These are phyloP conservation scores for Hippocampus kuda DNA, from an alignment of 2,797 vertebrate species.

Conservation along the genomic window DNA sequence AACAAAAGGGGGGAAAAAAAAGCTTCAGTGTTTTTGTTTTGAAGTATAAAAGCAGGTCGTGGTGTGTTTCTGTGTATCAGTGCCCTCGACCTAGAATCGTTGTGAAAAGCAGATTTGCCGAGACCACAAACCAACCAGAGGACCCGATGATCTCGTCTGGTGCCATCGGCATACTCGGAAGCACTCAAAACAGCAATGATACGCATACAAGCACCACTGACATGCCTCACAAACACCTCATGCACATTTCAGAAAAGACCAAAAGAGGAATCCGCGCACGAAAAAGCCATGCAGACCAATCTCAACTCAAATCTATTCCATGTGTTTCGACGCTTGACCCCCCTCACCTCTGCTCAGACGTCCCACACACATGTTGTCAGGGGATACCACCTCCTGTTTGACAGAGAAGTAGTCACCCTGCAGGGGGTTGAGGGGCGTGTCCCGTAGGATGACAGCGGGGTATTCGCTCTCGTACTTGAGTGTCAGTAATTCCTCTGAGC, in stretches of 20 bases:
- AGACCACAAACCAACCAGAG: constrained; percentile 65
- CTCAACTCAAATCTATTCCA: not conserved
- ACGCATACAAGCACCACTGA: constrained; percentile 12
- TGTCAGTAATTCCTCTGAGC: constrained; percentile 92
- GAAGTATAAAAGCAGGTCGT: constrained; percentile 20
- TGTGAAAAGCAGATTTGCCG: constrained; percentile 32
- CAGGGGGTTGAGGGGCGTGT: constrained; percentile 79
- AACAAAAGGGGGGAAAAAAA: too few species aligned
- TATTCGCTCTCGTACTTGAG: constrained; percentile 97
- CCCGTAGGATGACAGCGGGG: constrained; percentile 82
- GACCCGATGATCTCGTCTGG: constrained; percentile 54
- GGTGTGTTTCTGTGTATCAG: constrained; percentile 60
- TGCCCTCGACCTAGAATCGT: constrained; percentile 19
- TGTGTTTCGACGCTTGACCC: not conserved
- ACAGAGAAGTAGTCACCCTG: constrained; percentile 88
- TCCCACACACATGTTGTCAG: constrained; percentile 98
- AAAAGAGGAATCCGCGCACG: not conserved
- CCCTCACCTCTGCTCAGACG: constrained; percentile 89
- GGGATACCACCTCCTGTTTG: constrained; percentile 96
- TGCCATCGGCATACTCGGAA: constrained; percentile 38
- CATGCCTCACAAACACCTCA: constrained; percentile 5
- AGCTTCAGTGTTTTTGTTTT: not conserved
- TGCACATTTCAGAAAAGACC: constrained; percentile 5
- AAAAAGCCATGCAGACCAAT: not conserved
- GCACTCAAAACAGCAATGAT: constrained; percentile 16